Conservation (phyloP, 2,113 vertebrate genomes). For the Onychostoma macrolepis region DNA sequence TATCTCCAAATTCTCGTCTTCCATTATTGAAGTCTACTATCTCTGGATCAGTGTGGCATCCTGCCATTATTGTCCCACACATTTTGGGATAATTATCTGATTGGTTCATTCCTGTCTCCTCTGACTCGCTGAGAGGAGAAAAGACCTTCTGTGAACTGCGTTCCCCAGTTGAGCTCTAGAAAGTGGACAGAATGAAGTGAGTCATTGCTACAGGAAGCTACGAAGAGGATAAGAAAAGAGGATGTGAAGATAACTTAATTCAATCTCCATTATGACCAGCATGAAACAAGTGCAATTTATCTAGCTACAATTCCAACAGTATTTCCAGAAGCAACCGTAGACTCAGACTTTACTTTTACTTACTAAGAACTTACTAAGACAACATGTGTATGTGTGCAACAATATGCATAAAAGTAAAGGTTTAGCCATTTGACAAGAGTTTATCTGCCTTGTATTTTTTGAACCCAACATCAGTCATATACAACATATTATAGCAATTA, state of each 20-base stretch:
- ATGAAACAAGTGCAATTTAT: background rate
- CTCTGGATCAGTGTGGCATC: conserved; percentile 2
- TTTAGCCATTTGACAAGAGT: too few relatives aligned
- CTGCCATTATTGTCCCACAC: background rate
- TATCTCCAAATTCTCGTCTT: background rate
- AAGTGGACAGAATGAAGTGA: background rate
- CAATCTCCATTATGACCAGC: background rate
- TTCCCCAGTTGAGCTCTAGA: conserved; percentile 35
- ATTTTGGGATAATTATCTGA: background rate
- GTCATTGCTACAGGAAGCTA: conserved; percentile 7
- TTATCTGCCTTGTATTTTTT: too few relatives aligned
- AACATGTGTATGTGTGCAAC: background rate
- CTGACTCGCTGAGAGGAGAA: conserved; percentile 15
- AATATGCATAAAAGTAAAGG: background rate
- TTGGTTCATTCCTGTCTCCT: background rate
- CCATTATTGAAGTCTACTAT: conserved; percentile 10
- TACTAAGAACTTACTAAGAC: background rate
- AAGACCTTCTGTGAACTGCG: conserved; percentile 19
- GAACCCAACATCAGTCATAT: background rate
- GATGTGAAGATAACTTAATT: conserved; percentile 25
- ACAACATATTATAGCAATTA: too few relatives aligned
- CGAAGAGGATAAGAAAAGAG: conserved; percentile 13
- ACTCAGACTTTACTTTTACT: background rate
- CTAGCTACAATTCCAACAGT: background rate
- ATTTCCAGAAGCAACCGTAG: background rate